Conservation (phyloP, 1,140 invertebrate genomes). For the Papilio dardanus region DNA sequence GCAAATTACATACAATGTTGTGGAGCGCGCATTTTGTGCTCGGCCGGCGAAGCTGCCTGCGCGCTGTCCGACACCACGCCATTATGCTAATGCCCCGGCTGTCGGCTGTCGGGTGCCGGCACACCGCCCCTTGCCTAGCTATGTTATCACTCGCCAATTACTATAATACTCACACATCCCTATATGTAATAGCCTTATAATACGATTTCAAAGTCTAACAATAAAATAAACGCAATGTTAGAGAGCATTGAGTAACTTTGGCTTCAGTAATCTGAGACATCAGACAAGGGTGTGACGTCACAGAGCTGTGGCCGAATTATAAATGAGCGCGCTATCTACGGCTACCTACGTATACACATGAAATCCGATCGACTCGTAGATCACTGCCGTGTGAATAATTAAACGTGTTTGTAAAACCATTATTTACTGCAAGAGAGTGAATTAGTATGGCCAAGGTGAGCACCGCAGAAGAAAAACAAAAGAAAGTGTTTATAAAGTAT, state of each 20-base stretch:
- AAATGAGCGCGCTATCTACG: constrained; percentile 11
- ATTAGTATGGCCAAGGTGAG: too few species aligned
- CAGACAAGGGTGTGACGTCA: constrained; percentile 7
- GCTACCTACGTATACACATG: neutral
- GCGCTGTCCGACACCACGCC: neutral
- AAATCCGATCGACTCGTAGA: neutral
- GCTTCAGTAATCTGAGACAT: neutral
- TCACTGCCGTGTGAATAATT: neutral
- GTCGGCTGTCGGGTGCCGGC: too few species aligned
- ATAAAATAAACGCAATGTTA: neutral
- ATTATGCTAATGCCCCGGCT: constrained; percentile 25
- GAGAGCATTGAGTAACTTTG: neutral
- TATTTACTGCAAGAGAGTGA: neutral
- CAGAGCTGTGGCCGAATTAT: constrained; percentile 1
- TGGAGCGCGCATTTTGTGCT: neutral
- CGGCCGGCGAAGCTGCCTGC: neutral
- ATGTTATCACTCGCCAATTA: constrained; percentile 35
- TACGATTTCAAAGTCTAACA: neutral
- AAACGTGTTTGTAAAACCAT: neutral
- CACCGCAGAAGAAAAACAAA: neutral
- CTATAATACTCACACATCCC: neutral
- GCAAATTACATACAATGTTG: constrained; percentile 4
- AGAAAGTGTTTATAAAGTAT: too few species aligned
- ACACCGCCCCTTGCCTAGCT: neutral
- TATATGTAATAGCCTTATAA: neutral